These are phyloP conservation scores for Drosophila monieri DNA, from an alignment of 2,888 invertebrate species.

Conservation along the genomic window DNA sequence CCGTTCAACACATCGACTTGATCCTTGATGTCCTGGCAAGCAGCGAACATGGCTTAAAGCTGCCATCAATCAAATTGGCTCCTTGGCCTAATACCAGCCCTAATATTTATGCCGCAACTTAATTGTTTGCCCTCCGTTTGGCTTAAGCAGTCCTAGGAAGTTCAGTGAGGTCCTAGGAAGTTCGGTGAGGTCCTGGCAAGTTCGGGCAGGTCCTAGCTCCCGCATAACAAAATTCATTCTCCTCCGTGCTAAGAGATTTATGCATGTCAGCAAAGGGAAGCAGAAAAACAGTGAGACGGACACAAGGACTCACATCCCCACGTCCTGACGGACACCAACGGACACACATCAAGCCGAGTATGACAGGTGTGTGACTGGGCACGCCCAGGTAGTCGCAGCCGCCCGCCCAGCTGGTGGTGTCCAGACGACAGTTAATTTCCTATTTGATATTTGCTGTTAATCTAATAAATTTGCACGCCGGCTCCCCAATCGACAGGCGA, in stretches of 20 bases:
- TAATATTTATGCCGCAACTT: not conserved
- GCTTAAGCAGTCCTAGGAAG: not conserved
- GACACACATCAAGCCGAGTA: slow-evolving; percentile 28
- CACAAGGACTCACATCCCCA: too few species aligned
- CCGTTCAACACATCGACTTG: not conserved
- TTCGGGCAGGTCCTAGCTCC: not conserved
- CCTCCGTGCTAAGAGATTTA: slow-evolving; percentile 6
- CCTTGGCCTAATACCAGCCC: slow-evolving; percentile 1
- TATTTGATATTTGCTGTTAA: slow-evolving; percentile 80
- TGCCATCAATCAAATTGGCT: slow-evolving; percentile 6
- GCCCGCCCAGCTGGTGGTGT: slow-evolving; percentile 16
- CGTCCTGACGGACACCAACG: slow-evolving; percentile 5
- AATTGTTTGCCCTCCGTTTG: not conserved
- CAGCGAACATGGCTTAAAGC: not conserved
- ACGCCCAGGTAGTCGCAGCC: not conserved
- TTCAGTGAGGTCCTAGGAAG: not conserved
- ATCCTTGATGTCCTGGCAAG: not conserved
- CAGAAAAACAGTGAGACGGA: slow-evolving; percentile 2
- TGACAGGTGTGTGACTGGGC: slow-evolving; percentile 24
- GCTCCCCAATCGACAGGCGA: slow-evolving; percentile 43
- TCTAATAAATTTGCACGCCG: slow-evolving; percentile 73
- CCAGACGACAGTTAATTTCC: slow-evolving; percentile 79
- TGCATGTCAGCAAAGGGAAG: slow-evolving; percentile 12
- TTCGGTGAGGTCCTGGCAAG: not conserved
- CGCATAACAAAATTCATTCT: slow-evolving; percentile 6